Base-by-base conservation (phyloP, 2,797 vertebrate genomes). In the Antrozous pallidus region DNA sequence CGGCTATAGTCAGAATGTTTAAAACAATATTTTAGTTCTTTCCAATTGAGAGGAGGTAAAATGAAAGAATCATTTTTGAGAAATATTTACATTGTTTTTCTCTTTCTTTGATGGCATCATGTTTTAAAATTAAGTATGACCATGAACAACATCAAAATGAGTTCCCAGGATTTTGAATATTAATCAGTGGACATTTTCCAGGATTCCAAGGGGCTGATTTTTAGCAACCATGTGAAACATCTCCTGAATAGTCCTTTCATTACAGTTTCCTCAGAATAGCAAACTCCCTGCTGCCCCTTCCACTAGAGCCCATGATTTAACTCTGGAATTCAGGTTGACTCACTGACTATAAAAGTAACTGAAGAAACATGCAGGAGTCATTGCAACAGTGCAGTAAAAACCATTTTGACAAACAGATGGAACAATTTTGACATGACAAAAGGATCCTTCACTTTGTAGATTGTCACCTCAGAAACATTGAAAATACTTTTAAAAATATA, bases 61-160 rank as follows among this genome's bases (percentile, higher is more conserved):
- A 71, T 81, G 28, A 92, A 90, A 84, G 47, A 49, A 38, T 73
- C 31, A 9, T 47, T 88, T 95, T 90, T 33, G 49, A 65, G 14
- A 1, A 17, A 79, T 77, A 78, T 90, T 95, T 95, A 75, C 94
- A 77, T 83, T 81, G 22, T 9, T 88, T 56, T 89, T 94, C 42
- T 77, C 58, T 84, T 95, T 90, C 90, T 94, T 71, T 96, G 88
- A 94, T 96, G 67, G 73, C 69, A 90, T 97, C 85, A 94, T 86
- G 45, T 71, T 95, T 93, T 97, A 96, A 97, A 97, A 96, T 95
- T 93, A 95, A 87, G 17, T 65, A 96, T 97, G 96, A 93, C 67
- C 38, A 38, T 67, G 36, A 8, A 65, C 58, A 67, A 80, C 28
- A n/a, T 94, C 75, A 90, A 77, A 89, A 81, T 89, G 61, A 47